These are phyloP conservation scores for Clamator glandarius DNA, from an alignment of 2,797 vertebrate species.

Conservation along the genomic window DNA sequence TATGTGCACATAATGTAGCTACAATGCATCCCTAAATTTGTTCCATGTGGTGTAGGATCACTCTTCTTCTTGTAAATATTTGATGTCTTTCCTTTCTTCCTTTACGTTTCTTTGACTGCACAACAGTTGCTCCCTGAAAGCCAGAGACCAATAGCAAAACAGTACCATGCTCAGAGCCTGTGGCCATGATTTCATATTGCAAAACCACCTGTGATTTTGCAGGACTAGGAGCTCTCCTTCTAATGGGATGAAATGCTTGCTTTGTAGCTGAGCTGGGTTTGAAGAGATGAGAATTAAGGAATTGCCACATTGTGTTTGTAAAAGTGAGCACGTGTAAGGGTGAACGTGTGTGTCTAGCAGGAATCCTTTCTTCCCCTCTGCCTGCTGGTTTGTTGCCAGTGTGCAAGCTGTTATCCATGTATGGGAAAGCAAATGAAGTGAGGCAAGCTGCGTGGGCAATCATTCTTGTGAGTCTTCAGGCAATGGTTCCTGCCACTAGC, in stretches of 20 bases:
- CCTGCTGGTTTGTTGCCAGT: conserved; percentile 39
- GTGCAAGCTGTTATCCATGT: conserved; percentile 39
- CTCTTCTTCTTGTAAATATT: conserved; percentile 54
- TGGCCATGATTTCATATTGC: not conserved
- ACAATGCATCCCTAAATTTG: conserved; percentile 61
- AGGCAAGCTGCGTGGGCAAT: not conserved
- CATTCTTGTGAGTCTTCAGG: not conserved
- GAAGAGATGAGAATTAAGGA: not conserved
- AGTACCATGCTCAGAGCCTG: not conserved
- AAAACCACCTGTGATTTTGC: not conserved
- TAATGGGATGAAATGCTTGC: not conserved
- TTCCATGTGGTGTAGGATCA: conserved; percentile 8
- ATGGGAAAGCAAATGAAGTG: not conserved
- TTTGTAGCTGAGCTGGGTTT: not conserved
- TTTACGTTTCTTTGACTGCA: not conserved
- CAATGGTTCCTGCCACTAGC: conserved; percentile 2
- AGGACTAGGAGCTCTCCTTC: not conserved
- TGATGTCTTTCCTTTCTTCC: conserved; percentile 14
- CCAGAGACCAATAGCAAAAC: not conserved
- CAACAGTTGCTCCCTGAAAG: conserved; percentile 25
- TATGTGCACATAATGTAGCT: conserved; percentile 37
- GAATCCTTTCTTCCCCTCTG: not conserved
- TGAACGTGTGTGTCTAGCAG: not conserved
- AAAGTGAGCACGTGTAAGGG: not conserved
- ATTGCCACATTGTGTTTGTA: not conserved